Evolutionary conservation across 2,888 invertebrate genomes (phyloP), one percentile per base, ranked within the genome.

Genomic region (Parnassius mnemosyne): DNA sequence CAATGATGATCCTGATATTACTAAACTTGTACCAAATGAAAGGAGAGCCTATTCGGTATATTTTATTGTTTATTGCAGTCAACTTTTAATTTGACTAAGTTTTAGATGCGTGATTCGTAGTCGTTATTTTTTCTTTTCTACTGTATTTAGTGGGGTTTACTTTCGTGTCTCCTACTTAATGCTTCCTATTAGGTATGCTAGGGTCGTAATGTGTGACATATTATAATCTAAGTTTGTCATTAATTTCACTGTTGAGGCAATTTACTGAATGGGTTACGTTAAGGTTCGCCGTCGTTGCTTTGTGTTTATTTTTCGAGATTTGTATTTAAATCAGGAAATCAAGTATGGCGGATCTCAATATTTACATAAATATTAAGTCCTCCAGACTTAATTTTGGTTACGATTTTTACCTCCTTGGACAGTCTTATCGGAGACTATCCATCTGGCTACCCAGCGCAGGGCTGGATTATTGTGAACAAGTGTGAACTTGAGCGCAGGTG

Each of bases 71-170:
- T 89, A 89, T 88, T 83, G 85, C 87, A 79, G 80, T 78, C 80
- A 89, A 90, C 89, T 91, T 90, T 91, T 91, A 91, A 91, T 91
- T 91, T 85, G 80, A 77, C 81, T 83, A 82, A 87, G 85, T 89
- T 89, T 87, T 69, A 66, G 79, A 84, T 90, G 89, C 91, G 90
- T 90, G 91, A 81, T 83, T 70, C 70, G 69, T 65, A 70, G 83
- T 89, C 90, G 87, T 90, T 91, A 90, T 78, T 85, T 83, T 78
- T 77, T 86, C 78, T 83, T 81, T 84, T 86, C 85, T 82, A 71
- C 73, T 72, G 76, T 77, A 81, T 88, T 77, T 87, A 85, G 84
- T 81, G 76, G 81, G 78, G 76, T 79, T 75, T 71, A 72, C 76
- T 77, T 84, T 81, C 81, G 85, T 88, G 84, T 84, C 83, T 85